Base-by-base conservation (phyloP, 2,888 invertebrate genomes). In the Lasiommata megera region DNA sequence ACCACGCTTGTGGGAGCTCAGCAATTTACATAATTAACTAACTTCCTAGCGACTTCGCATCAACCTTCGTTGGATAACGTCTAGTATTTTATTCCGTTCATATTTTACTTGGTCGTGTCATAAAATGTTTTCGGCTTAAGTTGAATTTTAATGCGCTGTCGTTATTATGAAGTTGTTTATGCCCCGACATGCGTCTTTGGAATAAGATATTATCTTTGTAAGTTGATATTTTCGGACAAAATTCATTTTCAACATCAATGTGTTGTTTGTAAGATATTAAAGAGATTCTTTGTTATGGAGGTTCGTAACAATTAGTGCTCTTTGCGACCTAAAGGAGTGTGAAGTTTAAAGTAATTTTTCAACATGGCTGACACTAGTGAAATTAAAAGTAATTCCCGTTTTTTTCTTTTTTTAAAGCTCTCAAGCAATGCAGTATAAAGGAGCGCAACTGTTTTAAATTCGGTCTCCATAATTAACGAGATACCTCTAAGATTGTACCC, bases 21-120 rank as follows among this genome's bases (percentile, higher is more conserved):
- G 73, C 81, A 78, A 87, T 88, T 84, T 85, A 72, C 85, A 87
- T 87, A 86, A 86, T 87, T 85, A 87, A 85, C 85, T 72, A 80
- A 82, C 80, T 82, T 82, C 75, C 67, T 65, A 63, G 61, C 58
- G 65, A 60, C 65, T 67, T 65, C 57, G 66, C 58, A 63, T 69
- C 68, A 65, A 69, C 66, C 65, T 65, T 64, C 63, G 50, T 61
- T 57, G 60, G 53, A 44, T 56, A 54, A 53, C 62, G 58, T 57
- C 57, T 63, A 59, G 62, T 64, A 53, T 63, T 66, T 66, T 64
- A 58, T 66, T 62, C 63, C 57, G 61, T 63, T 57, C 60, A 62
- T 66, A 65, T 59, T 65, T 60, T 58, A 62, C 58, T 55, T 37
- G 48, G 54, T 40, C 56, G 61, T 51, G 57, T 54, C 60, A 60